These are phyloP conservation scores for Raillietiella orientalis DNA, from an alignment of 2,888 invertebrate genomes.

Conservation along the genomic window DNA sequence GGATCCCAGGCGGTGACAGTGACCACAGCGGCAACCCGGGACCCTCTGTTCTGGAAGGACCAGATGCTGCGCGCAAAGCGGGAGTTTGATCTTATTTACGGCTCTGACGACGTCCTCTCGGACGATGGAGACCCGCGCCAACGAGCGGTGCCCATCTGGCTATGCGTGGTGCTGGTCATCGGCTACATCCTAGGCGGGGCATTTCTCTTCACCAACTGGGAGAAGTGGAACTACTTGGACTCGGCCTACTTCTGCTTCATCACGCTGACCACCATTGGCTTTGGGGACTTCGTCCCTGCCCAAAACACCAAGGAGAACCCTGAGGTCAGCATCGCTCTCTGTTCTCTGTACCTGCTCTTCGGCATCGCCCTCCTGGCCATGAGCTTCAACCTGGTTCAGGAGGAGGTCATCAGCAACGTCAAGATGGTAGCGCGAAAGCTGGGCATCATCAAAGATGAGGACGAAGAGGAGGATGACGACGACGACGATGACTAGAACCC, in stretches of 20 bases:
- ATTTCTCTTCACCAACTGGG: constrained; percentile 51
- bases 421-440: constrained; percentile 51
- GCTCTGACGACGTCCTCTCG: constrained; percentile 4
- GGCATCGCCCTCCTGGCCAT: constrained; percentile 78
- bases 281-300: constrained; percentile 67
- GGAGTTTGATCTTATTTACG: constrained; percentile 1
- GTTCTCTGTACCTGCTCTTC: constrained; percentile 66
- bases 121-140: constrained; percentile 17
- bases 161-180: constrained; percentile 55
- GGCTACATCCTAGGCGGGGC: constrained; percentile 69
- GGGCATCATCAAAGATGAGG: constrained; percentile 50
- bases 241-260: constrained; percentile 81
- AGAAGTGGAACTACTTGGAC: constrained; percentile 52
- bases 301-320: constrained; percentile 22
- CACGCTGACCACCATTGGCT: constrained; percentile 68
- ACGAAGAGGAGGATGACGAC: constrained; percentile 11
- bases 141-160: constrained; percentile 21
- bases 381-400: constrained; percentile 87
- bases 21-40: no score
- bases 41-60: no score
- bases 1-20: no score
- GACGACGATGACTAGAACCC: no score
- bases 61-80: constrained; percentile 1
- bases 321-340: constrained; percentile 38
- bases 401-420: constrained; percentile 62